Base-by-base conservation (phyloP, 2,888 invertebrate genomes). In the Hetaerina titia region DNA sequence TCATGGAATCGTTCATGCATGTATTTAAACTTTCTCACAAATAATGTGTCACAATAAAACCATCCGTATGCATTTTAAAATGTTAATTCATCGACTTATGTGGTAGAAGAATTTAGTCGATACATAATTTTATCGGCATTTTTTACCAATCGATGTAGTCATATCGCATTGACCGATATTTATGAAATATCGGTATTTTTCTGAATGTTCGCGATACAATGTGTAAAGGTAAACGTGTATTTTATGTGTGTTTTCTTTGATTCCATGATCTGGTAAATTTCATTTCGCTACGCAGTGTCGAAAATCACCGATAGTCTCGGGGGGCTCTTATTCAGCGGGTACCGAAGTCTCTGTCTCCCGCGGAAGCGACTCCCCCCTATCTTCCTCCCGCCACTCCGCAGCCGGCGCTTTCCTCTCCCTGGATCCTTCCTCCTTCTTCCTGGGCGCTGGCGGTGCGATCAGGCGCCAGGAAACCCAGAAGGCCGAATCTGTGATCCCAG, bases 391-490 rank as follows among this genome's bases (percentile, higher is more conserved):
- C 89, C 64, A 92, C n/a, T 60, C 89, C 64, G 95, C 96, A 69
- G 95, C 95, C 94, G 95, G 95, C 63, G 95, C 90, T 57, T 95
- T 95, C 60, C 87, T 95, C 57, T 45, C 92, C 17, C 22, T 22
- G 22, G 69, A 1, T 15, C 69, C 22, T 22, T 13, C 81, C 64
- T 95, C 92, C 58, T 95, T 95, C 60, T 74, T 95, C 45, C n/a
- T 87, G 0, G 88, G 90, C 60, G 89, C 95, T 22, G 95, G 97
- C 31, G 97, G 97, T 94, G 97, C 97, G 95, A 98, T 96, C 95
- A 98, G 97, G 95, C 97, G 97, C 98, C 98, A 98, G n/a, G 92
- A 69, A 9, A 92, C 56, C 92, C 92, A 92, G 64, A 69, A 69
- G 17, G 92, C 45, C 25, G 92, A 92, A 19, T 74, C 64, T 2